Percentiles rank a stretch among this genome's conserved stretches.
Conservation (phyloP, 2,797 vertebrate species). For the Halcyon smyrnensis region DNA sequence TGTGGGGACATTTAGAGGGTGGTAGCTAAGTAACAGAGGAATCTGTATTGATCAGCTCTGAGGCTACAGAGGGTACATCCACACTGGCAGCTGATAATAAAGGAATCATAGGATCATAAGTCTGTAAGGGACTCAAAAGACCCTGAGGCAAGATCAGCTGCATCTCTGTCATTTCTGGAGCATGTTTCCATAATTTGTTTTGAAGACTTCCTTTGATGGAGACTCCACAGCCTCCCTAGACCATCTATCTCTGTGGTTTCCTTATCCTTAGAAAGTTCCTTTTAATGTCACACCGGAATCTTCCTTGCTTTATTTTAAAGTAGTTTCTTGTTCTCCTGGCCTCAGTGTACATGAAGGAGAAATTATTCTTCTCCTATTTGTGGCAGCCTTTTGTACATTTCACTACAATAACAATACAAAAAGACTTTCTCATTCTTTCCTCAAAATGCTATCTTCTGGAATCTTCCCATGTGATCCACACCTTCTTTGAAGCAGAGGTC, state of each 20-base stretch:
- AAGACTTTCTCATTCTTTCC: neutral
- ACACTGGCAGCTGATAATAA: neutral
- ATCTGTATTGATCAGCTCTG: neutral
- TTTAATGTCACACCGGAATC: neutral
- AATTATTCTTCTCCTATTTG: neutral
- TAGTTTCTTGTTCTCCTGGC: neutral
- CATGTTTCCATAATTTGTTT: neutral
- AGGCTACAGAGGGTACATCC: neutral
- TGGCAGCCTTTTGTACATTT: neutral
- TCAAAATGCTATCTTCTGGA: neutral
- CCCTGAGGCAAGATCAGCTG: neutral
- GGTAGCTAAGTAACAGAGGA: neutral
- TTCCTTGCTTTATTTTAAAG: neutral
- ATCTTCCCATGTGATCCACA: neutral
- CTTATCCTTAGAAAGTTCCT: neutral
- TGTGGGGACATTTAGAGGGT: neutral
- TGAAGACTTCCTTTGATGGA: constrained; percentile 10
- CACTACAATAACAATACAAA: neutral
- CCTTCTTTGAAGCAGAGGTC: neutral
- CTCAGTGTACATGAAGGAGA: neutral
- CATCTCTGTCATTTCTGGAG: neutral
- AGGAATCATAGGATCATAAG: neutral
- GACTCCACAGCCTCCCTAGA: neutral
- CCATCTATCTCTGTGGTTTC: neutral
- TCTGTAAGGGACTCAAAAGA: neutral